Evolutionary conservation across 2,113 vertebrate genomes (phyloP).

Genomic region (Nyctibius bracteatus): DNA sequence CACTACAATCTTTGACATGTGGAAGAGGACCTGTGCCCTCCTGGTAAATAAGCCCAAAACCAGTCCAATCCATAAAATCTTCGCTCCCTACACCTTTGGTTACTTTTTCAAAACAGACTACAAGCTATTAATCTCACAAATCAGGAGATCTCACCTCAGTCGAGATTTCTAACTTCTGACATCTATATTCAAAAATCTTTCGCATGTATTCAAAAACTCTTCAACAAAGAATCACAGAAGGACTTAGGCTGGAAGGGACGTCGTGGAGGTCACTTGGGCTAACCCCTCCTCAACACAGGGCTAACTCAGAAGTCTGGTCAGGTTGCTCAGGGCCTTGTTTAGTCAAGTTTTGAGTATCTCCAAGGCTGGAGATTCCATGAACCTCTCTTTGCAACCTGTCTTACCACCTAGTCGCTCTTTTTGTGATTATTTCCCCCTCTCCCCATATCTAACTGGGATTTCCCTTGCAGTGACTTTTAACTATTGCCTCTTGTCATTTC

Average conservation of each 20-base stretch:
- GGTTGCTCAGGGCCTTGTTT: neutral
- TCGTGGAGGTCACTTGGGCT: neutral
- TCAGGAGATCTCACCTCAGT: neutral
- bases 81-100: neutral
- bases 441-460: neutral
- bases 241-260: neutral
- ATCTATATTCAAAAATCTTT: neutral
- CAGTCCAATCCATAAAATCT: neutral
- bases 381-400: neutral
- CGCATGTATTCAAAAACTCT: neutral
- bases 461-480: neutral
- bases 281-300: neutral
- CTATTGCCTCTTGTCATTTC: neutral
- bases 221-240: neutral
- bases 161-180: neutral
- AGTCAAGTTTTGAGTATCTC: neutral
- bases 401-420: neutral
- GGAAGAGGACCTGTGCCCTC: neutral
- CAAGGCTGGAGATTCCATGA: neutral
- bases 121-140: neutral
- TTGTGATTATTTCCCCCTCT: neutral
- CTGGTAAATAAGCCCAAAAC: neutral
- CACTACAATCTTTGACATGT: neutral
- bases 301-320: neutral
- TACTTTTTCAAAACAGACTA: neutral